These are phyloP conservation scores for Perca flavescens DNA, from an alignment of 2,113 vertebrate species.

Conservation along the genomic window DNA sequence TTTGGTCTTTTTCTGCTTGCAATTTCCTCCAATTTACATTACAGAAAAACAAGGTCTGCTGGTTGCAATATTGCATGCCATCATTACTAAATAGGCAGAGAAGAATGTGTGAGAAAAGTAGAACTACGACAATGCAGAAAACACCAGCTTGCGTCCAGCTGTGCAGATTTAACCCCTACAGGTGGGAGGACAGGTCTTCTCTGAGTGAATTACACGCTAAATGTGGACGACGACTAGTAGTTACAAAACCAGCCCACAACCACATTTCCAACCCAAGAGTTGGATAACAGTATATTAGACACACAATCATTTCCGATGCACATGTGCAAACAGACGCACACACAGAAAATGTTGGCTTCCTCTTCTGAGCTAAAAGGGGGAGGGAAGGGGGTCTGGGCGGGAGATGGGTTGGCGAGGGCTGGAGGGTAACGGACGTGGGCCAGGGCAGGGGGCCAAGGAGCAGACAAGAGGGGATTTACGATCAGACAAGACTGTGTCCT, in stretches of 20 bases:
- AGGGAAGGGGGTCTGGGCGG: constrained; percentile 28
- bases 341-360: constrained; percentile 53
- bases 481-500: constrained; percentile 85
- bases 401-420: constrained; percentile 42
- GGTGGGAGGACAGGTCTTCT: constrained; percentile 55
- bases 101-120: constrained; percentile 21
- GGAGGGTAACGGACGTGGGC: constrained; percentile 66
- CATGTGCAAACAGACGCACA: constrained; percentile 52
- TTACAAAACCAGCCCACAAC: constrained; percentile 53
- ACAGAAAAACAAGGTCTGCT: background rate
- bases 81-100: constrained; percentile 1
- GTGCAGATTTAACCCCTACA: constrained; percentile 50
- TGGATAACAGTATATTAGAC: constrained; percentile 41
- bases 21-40: constrained; percentile 6
- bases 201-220: constrained; percentile 45
- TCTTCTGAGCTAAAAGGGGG: constrained; percentile 40
- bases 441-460: constrained; percentile 67
- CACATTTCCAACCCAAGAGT: constrained; percentile 49
- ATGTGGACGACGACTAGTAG: constrained; percentile 58
- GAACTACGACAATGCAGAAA: background rate
- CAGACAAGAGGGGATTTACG: constrained; percentile 81
- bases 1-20: background rate
- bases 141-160: constrained; percentile 50
- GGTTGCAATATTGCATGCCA: constrained; percentile 10
- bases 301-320: constrained; percentile 15